Evolutionary conservation across 1,140 invertebrate species (phyloP).

Genomic region (Temnothorax curvispinosus): DNA sequence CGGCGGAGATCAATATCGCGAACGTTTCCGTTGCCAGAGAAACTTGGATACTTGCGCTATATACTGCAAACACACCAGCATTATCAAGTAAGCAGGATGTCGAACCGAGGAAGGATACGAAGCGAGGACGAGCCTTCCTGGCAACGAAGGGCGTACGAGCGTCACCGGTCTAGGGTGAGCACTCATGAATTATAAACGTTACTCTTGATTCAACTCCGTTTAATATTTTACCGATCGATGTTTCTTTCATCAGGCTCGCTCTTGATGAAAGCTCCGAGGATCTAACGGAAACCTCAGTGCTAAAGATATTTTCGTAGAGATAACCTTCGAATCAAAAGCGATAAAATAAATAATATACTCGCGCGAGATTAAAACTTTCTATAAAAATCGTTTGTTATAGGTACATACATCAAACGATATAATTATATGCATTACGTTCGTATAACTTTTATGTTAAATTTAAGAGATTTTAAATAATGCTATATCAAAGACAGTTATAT

Average conservation of each 20-base stretch:
- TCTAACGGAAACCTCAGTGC: not conserved
- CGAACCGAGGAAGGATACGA: conserved; percentile 12
- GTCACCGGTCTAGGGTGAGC: conserved; percentile 77
- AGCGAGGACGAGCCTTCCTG: conserved; percentile 53
- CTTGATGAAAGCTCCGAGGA: not conserved
- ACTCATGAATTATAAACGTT: not conserved
- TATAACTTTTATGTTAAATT: not conserved
- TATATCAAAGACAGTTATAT: not conserved
- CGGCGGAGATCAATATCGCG: conserved; percentile 55
- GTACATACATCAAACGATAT: not conserved
- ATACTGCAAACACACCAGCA: conserved; percentile 62
- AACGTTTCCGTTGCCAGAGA: conserved; percentile 71
- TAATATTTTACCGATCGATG: conserved; percentile 15
- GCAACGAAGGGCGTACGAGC: conserved; percentile 72
- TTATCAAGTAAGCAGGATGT: conserved; percentile 55
- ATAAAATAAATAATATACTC: not conserved
- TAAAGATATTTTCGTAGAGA: not conserved
- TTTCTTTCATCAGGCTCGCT: not conserved
- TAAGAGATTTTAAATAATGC: not conserved
- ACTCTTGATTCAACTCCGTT: not conserved
- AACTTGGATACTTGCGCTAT: conserved; percentile 48
- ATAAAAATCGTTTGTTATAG: not conserved
- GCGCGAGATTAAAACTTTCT: not conserved
- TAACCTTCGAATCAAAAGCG: not conserved
- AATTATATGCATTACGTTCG: not conserved